Percentiles rank a stretch among this genome's conserved stretches.
Conservation (phyloP, 2,888 invertebrate species). For the Acronicta leporina region DNA sequence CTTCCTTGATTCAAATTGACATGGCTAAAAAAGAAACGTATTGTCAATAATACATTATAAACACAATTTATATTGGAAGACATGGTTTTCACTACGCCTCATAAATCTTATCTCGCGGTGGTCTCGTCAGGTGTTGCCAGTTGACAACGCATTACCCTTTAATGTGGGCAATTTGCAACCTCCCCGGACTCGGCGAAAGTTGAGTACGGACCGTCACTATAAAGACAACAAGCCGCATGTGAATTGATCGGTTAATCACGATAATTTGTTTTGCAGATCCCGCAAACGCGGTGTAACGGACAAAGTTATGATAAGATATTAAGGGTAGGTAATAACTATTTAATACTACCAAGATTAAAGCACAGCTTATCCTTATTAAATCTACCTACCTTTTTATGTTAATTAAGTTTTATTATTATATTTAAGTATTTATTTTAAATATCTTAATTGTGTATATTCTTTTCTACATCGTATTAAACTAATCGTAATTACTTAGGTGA, state of each 20-base stretch:
- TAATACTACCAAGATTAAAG: constrained; percentile 10
- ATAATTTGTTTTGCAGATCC: constrained; percentile 39
- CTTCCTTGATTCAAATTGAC: no score
- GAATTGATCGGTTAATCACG: constrained; percentile 50
- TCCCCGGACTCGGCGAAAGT: constrained; percentile 46
- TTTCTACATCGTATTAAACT: no score
- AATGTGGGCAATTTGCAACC: constrained; percentile 65
- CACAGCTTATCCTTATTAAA: no score
- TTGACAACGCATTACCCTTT: constrained; percentile 57
- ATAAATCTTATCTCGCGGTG: constrained; percentile 54
- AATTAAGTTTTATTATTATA: no score
- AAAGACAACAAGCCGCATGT: constrained; percentile 48
- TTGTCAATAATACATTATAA: no score
- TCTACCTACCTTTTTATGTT: no score
- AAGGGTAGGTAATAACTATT: constrained; percentile 20
- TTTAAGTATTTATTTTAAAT: no score
- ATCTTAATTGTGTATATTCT: no score
- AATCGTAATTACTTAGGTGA: no score
- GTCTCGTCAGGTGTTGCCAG: constrained; percentile 48
- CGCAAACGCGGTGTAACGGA: constrained; percentile 8
- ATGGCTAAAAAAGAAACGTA: no score
- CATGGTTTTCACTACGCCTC: constrained; percentile 32
- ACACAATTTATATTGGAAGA: constrained; percentile 21
- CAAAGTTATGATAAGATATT: constrained; percentile 19
- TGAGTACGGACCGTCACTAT: constrained; percentile 38